Evolutionary conservation across 2,113 vertebrate species (phyloP).

Genomic region (Pterocles burchelli): DNA sequence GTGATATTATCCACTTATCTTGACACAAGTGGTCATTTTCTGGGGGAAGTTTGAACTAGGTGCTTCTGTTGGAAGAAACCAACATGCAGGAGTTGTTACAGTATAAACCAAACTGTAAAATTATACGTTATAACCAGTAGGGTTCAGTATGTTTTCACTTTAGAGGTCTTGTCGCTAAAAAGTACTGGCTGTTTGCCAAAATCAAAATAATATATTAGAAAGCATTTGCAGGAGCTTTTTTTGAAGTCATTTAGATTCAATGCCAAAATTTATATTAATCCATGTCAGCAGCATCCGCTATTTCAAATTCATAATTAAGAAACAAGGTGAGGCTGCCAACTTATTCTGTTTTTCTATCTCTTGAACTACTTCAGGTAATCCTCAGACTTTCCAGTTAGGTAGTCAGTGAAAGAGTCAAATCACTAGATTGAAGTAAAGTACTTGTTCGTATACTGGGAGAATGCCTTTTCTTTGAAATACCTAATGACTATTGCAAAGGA

Average conservation of each 20-base stretch:
- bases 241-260: background rate
- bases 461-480: background rate
- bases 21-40: background rate
- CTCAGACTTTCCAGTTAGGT: background rate
- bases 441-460: background rate
- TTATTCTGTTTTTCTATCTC: background rate
- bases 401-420: background rate
- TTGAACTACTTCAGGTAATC: background rate
- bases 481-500: background rate
- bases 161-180: background rate
- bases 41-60: background rate
- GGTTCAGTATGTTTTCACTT: conserved; percentile 37
- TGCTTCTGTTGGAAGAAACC: background rate
- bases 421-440: background rate
- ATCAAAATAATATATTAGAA: background rate
- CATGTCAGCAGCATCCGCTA: background rate
- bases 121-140: background rate
- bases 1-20: background rate
- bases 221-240: background rate
- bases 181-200: background rate
- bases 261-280: conserved; percentile 5
- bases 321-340: background rate
- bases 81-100: background rate
- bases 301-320: background rate
- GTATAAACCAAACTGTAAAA: background rate